Percentiles rank a stretch among this genome's conserved stretches.
Evolutionary conservation across 2,888 invertebrate genomes (phyloP).

Genomic region (Branchipolynoe longqiensis): DNA sequence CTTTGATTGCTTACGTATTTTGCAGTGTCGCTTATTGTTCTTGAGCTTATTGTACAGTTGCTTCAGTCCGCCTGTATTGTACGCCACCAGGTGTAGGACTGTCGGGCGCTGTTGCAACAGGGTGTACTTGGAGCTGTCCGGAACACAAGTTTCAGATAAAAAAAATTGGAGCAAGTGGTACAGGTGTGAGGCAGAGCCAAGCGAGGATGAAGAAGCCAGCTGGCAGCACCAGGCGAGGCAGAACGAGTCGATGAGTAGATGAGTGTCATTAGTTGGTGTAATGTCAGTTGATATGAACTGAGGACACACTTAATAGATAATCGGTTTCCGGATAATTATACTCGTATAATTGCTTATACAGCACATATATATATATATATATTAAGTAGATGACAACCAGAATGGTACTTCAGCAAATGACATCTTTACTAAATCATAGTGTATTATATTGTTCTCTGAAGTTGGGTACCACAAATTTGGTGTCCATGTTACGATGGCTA

Average conservation of each 20-base stretch:
- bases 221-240: not conserved
- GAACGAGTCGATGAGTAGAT: not conserved
- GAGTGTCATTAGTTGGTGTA: no score
- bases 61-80: not conserved
- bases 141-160: not conserved
- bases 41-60: not conserved
- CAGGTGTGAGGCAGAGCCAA: not conserved
- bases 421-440: no score
- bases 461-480: no score
- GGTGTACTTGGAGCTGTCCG: slow-evolving; percentile 1
- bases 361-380: not conserved
- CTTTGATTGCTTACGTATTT: not conserved
- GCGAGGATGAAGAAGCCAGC: no score
- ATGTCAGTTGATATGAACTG: not conserved
- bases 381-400: not conserved
- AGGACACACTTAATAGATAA: no score
- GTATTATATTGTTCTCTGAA: no score
- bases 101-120: slow-evolving; percentile 15
- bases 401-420: no score
- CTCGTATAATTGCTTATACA: no score
- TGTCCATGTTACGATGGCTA: no score
- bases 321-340: no score
- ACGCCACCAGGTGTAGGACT: not conserved
- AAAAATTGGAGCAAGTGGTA: not conserved
- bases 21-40: not conserved